Evolutionary conservation across 1,140 invertebrate species (phyloP), one percentile per base, ranked within the genome.

Genomic region (Drosophila jambulina): DNA sequence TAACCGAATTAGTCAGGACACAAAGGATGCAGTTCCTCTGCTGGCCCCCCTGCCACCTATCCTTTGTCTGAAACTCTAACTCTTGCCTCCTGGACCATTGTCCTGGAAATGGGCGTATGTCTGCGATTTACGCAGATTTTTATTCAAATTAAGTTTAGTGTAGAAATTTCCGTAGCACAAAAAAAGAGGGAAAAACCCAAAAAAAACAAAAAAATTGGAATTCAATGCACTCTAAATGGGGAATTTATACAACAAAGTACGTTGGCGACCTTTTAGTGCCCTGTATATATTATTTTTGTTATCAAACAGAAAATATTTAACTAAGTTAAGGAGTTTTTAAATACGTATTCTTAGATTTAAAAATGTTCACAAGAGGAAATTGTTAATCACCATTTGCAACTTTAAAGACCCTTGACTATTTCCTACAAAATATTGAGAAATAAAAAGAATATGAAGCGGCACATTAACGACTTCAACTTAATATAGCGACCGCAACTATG

Each of bases 71-170:
- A 21, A 36, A 49, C 57, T 21, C 29, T 45, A 53, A 56, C 65
- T 46, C 46, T 27, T 49, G 45, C 38, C 9, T 13, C 21, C n/a
- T 4, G n/a, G n/a, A n/a, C 17, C 69, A 74, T 4, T 62, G 58
- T 51, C 23, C 56, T 72, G 74, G 43, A 77, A 77, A 77, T 49
- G 63, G 75, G 56, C 65, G 67, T 49, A 84, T 80, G 78, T 90
- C 84, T 88, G 84, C 81, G 81, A 90, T 81, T 88, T 88, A 88
- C 78, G 65, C 65, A 78, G 74, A 81, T 88, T 90, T 85, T 87
- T 88, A 88, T 88, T 90, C 78, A 88, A 88, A 88, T 88, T 90
- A 65, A 43, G 59, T 74, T 60, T 68, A 80, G 65, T 88, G 64
- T 71, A 68, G 45, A 78, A 67, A 65, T 67, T 61, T 69, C 80